Evolutionary conservation across 1,140 invertebrate genomes (phyloP).

Genomic region (Pachyrhynchus sulphureomaculatus): DNA sequence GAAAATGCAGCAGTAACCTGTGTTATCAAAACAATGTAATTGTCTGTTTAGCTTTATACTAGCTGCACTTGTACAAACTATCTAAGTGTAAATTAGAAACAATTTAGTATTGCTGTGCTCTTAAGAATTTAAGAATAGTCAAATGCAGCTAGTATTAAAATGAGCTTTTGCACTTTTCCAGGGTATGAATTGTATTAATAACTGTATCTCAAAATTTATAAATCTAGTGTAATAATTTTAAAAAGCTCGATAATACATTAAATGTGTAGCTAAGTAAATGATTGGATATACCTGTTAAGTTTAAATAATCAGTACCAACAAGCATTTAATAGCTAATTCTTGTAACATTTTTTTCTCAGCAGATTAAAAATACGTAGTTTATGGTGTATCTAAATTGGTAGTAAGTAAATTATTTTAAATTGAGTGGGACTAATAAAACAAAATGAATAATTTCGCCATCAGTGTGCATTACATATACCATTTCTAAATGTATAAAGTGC

Average conservation of each 20-base stretch:
- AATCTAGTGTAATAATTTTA: not conserved
- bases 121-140: not conserved
- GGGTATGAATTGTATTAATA: conserved; percentile 24
- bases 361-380: conserved; percentile 7
- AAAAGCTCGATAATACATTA: conserved; percentile 2
- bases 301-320: conserved; percentile 26
- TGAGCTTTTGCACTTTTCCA: conserved; percentile 31
- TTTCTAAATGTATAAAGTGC: conserved; percentile 2
- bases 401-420: conserved; percentile 26
- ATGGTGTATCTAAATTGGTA: not conserved
- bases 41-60: conserved; percentile 12
- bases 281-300: conserved; percentile 25
- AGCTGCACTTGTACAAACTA: conserved; percentile 5
- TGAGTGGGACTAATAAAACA: conserved; percentile 28
- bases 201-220: not conserved
- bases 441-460: conserved; percentile 17
- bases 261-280: conserved; percentile 17
- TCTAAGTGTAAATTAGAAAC: not conserved
- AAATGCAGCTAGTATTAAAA: conserved; percentile 14
- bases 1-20: not conserved
- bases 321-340: conserved; percentile 26
- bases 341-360: conserved; percentile 15
- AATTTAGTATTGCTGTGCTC: not conserved
- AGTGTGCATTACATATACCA: conserved; percentile 14
- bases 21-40: not conserved